Percentiles rank a stretch among this genome's conserved stretches.
phyloP scores from a whole-genome alignment of 2,113 vertebrate genomes.

The Terrapene triunguis region DNA sequence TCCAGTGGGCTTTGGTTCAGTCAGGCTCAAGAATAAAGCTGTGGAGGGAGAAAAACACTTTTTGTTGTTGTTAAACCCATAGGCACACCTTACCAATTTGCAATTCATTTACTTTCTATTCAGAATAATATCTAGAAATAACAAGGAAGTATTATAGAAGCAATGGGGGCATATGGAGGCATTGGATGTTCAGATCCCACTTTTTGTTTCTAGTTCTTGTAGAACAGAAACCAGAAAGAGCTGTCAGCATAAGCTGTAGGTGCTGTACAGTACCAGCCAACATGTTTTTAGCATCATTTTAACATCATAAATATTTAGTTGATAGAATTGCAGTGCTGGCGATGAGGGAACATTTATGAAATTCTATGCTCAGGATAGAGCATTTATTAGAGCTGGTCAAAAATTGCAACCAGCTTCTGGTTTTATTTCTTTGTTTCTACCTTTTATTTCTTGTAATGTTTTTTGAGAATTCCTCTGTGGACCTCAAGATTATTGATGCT shows the following conservation, averaged over 20 bases:
- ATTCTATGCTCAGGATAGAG: neutral
- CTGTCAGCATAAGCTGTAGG: neutral
- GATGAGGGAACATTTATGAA: neutral
- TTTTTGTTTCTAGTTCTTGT: neutral
- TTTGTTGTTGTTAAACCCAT: too few relatives aligned
- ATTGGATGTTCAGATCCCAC: neutral
- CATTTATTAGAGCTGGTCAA: neutral
- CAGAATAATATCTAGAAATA: neutral
- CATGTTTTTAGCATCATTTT: neutral
- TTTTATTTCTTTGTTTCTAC: slow-evolving; percentile 14
- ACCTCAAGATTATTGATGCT: neutral
- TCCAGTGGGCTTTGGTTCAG: neutral
- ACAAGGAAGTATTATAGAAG: neutral
- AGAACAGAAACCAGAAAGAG: neutral
- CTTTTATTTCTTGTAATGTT: neutral
- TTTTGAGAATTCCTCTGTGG: slow-evolving; percentile 13
- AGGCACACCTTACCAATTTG: neutral
- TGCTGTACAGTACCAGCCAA: neutral
- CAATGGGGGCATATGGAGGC: neutral
- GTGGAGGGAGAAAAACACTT: neutral
- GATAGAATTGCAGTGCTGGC: neutral
- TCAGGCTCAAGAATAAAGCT: neutral
- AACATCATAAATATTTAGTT: neutral
- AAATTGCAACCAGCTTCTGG: neutral
- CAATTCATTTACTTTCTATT: neutral